Evolutionary conservation across 92 coral and sea anemone genomes (phyloP), one percentile per base, ranked within the genome.

Genomic region (Diadumene lineata): DNA sequence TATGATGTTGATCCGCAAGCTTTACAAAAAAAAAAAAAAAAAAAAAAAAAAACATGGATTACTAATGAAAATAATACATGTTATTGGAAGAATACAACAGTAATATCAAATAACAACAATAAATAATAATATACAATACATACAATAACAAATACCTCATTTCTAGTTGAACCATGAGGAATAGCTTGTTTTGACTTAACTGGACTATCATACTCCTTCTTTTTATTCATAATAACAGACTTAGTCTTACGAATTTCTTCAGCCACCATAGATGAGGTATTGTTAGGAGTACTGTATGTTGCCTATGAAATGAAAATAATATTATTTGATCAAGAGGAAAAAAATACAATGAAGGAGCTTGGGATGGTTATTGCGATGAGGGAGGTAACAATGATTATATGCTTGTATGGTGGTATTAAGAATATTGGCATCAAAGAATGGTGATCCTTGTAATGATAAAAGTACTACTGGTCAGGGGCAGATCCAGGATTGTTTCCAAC

Each of bases 191-290:
- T 75, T 11, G 86, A 76, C 57, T 80, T 72, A 13, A 63, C 51
- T 0, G 92, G 68, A 19, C 88, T 87, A 26, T 91, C 97, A 56
- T 68, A 56, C 70, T 91, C 97, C 68, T 79, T 91, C 68, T 91
- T 91, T 81, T 87, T 91, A 72, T 86, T 84, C 74, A 87, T 82
- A 24, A 90, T 84, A 30, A 88, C 91, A 0, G 96, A 90, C 77
- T 87, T 90, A 13, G 92, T 83, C 84, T 90, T 90, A 44, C 91
- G 84, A 25, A 84, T 87, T 63, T 91, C 97, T 72, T 88, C 97
- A 7, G 88, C 92, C 22, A 77, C 90, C 26, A 81, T 64, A 32
- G 92, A 83, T 33, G 92, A 81, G 25, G 82, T 78, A 55, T 48
- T 62, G 57, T 34, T 34, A 0, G 82, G 43, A 7, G 25, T 58